Evolutionary conservation across 2,888 invertebrate genomes (phyloP).

Genomic region (Hanleya hanleyi): DNA sequence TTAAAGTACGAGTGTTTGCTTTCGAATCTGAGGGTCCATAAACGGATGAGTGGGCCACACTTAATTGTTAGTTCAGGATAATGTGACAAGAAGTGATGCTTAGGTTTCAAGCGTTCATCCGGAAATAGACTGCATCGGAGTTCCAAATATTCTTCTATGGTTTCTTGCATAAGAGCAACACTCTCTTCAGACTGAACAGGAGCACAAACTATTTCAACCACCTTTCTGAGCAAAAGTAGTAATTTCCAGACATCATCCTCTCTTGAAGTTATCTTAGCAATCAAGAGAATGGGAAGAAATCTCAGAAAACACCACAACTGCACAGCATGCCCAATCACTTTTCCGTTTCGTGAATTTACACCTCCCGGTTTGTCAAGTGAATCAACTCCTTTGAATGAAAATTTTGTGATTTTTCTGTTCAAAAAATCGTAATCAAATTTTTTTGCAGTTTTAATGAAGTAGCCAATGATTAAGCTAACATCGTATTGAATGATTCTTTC

Average conservation of each 20-base stretch:
- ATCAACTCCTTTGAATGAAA: background rate
- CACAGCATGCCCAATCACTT: background rate
- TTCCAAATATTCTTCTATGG: background rate
- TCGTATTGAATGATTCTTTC: background rate
- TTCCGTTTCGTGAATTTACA: background rate
- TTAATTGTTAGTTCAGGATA: background rate
- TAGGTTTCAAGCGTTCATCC: background rate
- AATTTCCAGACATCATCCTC: background rate
- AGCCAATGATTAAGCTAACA: too few species aligned
- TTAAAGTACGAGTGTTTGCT: conserved; percentile 6
- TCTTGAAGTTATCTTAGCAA: background rate
- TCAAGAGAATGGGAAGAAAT: too few species aligned
- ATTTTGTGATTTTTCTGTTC: background rate
- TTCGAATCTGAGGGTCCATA: background rate
- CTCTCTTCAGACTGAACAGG: background rate
- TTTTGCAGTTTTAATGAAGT: too few species aligned
- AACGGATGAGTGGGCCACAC: background rate
- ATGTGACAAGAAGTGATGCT: background rate
- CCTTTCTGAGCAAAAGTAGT: background rate
- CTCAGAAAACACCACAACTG: background rate
- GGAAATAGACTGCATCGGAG: background rate
- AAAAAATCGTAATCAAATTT: background rate
- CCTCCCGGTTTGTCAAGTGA: background rate
- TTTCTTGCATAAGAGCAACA: background rate
- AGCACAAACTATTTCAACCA: background rate